Evolutionary conservation across 2,113 vertebrate genomes (phyloP).

Genomic region (Reinhardtius hippoglossoides): DNA sequence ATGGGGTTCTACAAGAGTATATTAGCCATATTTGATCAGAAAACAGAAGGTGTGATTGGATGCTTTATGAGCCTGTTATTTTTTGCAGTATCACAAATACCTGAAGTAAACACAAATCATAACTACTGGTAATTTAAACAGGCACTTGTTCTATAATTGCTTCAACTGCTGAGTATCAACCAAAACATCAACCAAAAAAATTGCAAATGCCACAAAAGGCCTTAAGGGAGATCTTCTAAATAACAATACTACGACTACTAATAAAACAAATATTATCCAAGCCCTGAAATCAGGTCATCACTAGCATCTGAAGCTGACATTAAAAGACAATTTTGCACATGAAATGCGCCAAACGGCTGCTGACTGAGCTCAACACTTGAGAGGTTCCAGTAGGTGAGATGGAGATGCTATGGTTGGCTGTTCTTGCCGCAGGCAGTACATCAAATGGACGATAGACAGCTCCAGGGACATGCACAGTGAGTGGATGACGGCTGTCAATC

Average conservation of each 20-base stretch:
- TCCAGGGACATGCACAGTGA: constrained; percentile 48
- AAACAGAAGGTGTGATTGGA: neutral
- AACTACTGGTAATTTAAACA: too few relatives aligned
- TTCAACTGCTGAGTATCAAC: constrained; percentile 19
- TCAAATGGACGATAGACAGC: constrained; percentile 42
- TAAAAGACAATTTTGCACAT: neutral
- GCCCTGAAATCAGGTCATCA: constrained; percentile 10
- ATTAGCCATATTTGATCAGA: neutral
- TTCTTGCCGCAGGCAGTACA: constrained; percentile 17
- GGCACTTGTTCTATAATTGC: neutral
- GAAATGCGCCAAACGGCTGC: constrained; percentile 10
- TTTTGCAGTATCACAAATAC: constrained; percentile 10
- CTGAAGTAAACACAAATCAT: constrained; percentile 22
- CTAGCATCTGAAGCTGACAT: neutral
- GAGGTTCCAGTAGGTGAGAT: neutral
- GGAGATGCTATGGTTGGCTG: constrained; percentile 13
- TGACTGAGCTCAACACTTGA: too few relatives aligned
- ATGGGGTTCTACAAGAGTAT: neutral
- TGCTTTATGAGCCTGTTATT: constrained; percentile 15
- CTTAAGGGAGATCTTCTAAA: neutral
- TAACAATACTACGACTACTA: neutral
- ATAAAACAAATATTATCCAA: constrained; percentile 13
- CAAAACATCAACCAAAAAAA: constrained; percentile 20
- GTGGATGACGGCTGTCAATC: constrained; percentile 35
- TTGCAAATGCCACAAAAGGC: neutral